phyloP scores from a whole-genome alignment of 37 sponge, comb jelly and placozoan genomes.

The Ephydatia muelleri region DNA sequence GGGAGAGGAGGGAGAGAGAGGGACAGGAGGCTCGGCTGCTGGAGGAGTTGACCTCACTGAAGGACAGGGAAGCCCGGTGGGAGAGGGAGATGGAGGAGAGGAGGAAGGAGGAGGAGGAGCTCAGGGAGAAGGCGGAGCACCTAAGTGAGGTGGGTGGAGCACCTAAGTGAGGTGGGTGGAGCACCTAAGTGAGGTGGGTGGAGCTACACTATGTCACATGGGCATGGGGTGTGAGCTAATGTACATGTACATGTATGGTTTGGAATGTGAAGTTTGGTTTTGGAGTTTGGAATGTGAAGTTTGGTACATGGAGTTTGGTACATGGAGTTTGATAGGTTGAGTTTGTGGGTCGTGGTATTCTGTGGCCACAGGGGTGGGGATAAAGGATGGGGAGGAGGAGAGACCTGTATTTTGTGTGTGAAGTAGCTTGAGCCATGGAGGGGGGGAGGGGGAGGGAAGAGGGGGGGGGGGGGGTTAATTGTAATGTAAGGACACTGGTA shows the following conservation, averaged over 20 bases:
- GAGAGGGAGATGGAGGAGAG: neutral
- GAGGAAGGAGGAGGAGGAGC: neutral
- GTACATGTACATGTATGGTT: no score
- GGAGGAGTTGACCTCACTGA: slow-evolving; percentile 2
- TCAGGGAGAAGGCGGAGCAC: neutral
- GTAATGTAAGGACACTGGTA: no score
- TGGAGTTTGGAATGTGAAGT: no score
- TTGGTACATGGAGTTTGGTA: no score
- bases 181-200: neutral
- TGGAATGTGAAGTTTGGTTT: neutral
- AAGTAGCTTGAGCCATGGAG: neutral
- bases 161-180: neutral
- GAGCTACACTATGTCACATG: neutral
- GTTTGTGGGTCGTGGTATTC: neutral
- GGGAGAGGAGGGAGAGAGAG: neutral
- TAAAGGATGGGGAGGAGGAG: neutral
- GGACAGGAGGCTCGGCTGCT: neutral
- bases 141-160: slow-evolving; percentile 25
- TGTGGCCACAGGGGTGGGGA: neutral
- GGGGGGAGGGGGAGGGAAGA: slow-evolving; percentile 10
- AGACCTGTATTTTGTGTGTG: neutral
- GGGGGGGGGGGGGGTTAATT: neutral
- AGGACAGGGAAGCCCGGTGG: neutral
- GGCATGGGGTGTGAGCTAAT: no score
- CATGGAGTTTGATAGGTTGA: no score